These are phyloP conservation scores for Picus viridis DNA, from an alignment of 2,797 vertebrate genomes.

Conservation along the genomic window DNA sequence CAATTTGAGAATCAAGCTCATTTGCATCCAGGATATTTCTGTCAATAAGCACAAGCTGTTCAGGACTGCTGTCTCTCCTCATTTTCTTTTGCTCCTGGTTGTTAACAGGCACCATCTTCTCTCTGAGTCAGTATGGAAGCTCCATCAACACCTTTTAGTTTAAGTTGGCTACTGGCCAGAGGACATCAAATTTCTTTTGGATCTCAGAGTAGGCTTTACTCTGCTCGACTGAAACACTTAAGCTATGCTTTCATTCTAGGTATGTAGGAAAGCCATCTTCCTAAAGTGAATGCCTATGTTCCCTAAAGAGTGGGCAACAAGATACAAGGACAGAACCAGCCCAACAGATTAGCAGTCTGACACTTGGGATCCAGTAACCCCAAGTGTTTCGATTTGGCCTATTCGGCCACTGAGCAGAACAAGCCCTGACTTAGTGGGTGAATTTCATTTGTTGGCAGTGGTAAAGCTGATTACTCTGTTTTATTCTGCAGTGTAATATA, in stretches of 20 bases:
- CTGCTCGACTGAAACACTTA: neutral
- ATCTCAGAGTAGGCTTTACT: neutral
- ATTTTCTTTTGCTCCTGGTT: neutral
- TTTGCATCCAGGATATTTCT: neutral
- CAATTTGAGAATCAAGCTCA: neutral
- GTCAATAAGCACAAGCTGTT: neutral
- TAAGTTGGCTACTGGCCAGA: neutral
- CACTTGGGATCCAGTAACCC: neutral
- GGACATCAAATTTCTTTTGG: neutral
- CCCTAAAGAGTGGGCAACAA: neutral
- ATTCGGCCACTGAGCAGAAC: neutral
- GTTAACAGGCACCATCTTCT: fast-evolving
- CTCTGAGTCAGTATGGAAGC: neutral
- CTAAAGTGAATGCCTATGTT: neutral
- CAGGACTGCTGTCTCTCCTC: neutral
- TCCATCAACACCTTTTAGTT: neutral
- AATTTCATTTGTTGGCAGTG: neutral
- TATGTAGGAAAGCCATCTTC: neutral
- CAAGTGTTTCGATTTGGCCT: neutral
- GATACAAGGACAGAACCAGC: neutral
- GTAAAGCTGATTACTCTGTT: neutral
- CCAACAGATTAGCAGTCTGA: neutral
- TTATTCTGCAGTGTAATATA: fast-evolving
- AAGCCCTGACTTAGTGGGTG: fast-evolving
- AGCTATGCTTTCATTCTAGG: neutral